phyloP scores from a whole-genome alignment of 2,888 invertebrate genomes.

The Idaea straminata region DNA sequence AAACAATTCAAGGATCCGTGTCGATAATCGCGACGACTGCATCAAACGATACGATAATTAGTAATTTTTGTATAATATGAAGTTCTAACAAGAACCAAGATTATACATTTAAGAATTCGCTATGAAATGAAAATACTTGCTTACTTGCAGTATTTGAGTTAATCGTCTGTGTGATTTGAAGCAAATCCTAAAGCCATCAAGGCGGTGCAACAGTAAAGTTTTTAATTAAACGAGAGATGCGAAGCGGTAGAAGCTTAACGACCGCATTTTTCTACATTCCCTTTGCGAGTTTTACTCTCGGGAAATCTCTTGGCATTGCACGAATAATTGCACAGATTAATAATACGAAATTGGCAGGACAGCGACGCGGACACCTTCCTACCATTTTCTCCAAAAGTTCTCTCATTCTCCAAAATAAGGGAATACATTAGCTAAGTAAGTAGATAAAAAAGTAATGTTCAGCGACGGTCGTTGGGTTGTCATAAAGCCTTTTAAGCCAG shows the following conservation, averaged over 20 bases:
- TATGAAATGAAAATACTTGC: conserved; percentile 16
- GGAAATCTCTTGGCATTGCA: conserved; percentile 64
- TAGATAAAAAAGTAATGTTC: conserved; percentile 33
- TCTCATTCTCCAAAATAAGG: conserved; percentile 42
- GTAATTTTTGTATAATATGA: conserved; percentile 17
- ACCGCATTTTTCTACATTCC: conserved; percentile 71
- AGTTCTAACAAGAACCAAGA: conserved; percentile 10
- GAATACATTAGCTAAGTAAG: conserved; percentile 51
- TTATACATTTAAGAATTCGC: conserved; percentile 9
- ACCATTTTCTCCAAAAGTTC: conserved; percentile 30
- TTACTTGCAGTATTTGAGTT: conserved; percentile 20
- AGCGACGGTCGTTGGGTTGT: conserved; percentile 16
- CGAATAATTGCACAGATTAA: conserved; percentile 72
- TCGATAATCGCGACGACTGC: conserved; percentile 34
- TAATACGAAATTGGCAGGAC: conserved; percentile 59
- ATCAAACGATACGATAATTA: conserved; percentile 32
- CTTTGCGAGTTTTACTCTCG: conserved; percentile 54
- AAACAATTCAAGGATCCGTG: conserved; percentile 35
- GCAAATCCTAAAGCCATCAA: conserved; percentile 39
- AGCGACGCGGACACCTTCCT: conserved; percentile 32
- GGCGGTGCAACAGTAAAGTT: conserved; percentile 64
- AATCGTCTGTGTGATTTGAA: conserved; percentile 43
- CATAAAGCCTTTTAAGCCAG: conserved; percentile 17
- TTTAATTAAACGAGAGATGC: conserved; percentile 68
- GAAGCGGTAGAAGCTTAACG: conserved; percentile 59